A percentile compares a stretch with the other conserved stretches of the same genome.
phyloP scores from a whole-genome alignment of 1,140 invertebrate species.

The Leptopilina clavipes region DNA sequence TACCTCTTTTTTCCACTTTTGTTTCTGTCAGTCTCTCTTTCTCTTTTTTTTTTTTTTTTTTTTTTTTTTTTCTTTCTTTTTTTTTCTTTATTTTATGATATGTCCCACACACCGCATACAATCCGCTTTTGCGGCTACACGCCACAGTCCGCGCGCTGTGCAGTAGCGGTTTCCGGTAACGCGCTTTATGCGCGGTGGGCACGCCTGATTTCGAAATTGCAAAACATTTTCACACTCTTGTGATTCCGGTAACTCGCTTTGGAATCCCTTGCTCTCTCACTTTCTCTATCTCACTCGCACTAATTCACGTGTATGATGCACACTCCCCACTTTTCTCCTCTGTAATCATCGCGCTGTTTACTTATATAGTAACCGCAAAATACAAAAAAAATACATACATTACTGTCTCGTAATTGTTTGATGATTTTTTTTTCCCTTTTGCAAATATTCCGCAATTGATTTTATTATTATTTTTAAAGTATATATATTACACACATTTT shows the following conservation, averaged over 20 bases:
- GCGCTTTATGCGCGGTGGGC: slow-evolving; percentile 64
- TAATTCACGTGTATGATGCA: slow-evolving; percentile 40
- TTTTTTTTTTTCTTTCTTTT: neutral
- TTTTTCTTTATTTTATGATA: slow-evolving; percentile 47
- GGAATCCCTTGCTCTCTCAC: slow-evolving; percentile 1
- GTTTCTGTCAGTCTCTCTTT: slow-evolving; percentile 31
- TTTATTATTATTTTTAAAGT: no score
- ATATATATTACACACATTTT: no score
- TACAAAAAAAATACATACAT: no score
- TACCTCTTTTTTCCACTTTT: slow-evolving; percentile 17
- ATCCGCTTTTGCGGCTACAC: slow-evolving; percentile 69
- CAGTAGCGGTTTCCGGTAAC: slow-evolving; percentile 65
- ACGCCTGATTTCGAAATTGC: slow-evolving; percentile 72
- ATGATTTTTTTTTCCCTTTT: no score
- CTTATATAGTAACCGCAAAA: neutral
- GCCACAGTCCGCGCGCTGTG: slow-evolving; percentile 60
- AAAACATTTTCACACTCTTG: slow-evolving; percentile 74
- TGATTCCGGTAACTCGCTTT: slow-evolving; percentile 58
- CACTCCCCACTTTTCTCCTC: neutral
- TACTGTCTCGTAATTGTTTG: no score
- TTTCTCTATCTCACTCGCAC: slow-evolving; percentile 40
- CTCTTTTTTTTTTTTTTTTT: no score
- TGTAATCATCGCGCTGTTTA: slow-evolving; percentile 44
- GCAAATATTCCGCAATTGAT: no score
- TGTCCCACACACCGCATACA: slow-evolving; percentile 59